Evolutionary conservation across 1,140 invertebrate species (phyloP).

Genomic region (Apis laboriosa): DNA sequence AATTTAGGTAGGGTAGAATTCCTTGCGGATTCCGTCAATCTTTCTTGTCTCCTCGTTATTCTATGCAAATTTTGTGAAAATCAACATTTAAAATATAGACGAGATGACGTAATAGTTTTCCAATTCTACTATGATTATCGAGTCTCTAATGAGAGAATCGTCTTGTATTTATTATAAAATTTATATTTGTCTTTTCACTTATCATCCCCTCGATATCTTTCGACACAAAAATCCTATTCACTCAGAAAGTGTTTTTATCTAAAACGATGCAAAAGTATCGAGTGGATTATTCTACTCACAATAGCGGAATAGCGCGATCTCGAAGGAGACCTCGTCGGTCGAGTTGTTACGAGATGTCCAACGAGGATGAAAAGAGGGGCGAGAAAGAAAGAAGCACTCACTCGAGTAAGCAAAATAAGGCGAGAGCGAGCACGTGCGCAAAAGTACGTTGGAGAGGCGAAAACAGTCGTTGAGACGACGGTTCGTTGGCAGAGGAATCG

Average conservation of each 20-base stretch:
- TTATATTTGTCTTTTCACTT: too few species aligned
- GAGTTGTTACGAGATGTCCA: neutral
- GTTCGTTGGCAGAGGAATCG: slow-evolving; percentile 38
- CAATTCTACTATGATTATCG: too few species aligned
- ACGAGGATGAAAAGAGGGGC: neutral
- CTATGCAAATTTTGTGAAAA: too few species aligned
- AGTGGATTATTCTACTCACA: too few species aligned
- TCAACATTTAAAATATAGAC: too few species aligned
- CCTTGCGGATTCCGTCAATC: neutral
- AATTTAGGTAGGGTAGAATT: neutral
- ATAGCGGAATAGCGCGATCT: neutral
- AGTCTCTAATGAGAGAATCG: too few species aligned
- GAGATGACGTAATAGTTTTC: too few species aligned
- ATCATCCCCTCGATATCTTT: too few species aligned
- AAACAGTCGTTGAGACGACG: slow-evolving; percentile 72
- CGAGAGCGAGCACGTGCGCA: slow-evolving; percentile 62
- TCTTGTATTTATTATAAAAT: too few species aligned
- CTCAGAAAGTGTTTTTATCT: too few species aligned
- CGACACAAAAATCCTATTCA: too few species aligned
- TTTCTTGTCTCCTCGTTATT: neutral
- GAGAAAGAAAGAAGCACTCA: neutral
- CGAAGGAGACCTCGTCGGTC: neutral
- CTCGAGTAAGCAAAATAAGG: neutral
- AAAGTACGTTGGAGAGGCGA: slow-evolving; percentile 68
- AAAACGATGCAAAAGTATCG: too few species aligned